A percentile compares a stretch with the other conserved stretches of the same genome.
phyloP scores from a whole-genome alignment of 2,113 vertebrate species.

The Coreoperca whiteheadi region DNA sequence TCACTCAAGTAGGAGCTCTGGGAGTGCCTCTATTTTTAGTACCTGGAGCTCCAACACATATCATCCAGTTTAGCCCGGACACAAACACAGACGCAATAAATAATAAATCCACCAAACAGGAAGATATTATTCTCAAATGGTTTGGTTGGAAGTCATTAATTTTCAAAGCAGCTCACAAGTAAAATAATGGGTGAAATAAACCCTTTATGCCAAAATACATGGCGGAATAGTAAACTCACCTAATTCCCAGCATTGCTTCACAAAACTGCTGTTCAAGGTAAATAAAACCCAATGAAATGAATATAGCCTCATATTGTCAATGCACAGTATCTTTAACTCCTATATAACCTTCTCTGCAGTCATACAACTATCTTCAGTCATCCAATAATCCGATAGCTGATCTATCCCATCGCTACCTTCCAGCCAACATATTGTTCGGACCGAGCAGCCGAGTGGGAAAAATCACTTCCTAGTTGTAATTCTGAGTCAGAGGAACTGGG shows the following conservation, averaged over 20 bases:
- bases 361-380: background rate
- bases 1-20: conserved; percentile 76
- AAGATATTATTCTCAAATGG: conserved; percentile 68
- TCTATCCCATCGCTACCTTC: background rate
- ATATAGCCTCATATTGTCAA: background rate
- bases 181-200: conserved; percentile 56
- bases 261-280: background rate
- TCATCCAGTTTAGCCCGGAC: conserved; percentile 69
- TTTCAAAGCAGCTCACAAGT: conserved; percentile 62
- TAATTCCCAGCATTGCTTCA: background rate
- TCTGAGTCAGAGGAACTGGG: background rate
- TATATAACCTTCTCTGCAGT: background rate
- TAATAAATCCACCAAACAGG: conserved; percentile 74
- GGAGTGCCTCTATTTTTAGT: conserved; percentile 82
- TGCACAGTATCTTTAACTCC: background rate
- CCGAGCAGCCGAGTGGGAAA: background rate
- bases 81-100: conserved; percentile 76
- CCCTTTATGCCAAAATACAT: conserved; percentile 53
- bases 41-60: conserved; percentile 61
- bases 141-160: conserved; percentile 65
- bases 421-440: background rate
- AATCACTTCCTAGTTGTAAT: background rate
- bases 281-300: background rate
- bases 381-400: background rate
- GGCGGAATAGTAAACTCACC: conserved; percentile 14